Evolutionary conservation across 2,113 vertebrate genomes (phyloP).

Genomic region (Cyrtonyx montezumae): DNA sequence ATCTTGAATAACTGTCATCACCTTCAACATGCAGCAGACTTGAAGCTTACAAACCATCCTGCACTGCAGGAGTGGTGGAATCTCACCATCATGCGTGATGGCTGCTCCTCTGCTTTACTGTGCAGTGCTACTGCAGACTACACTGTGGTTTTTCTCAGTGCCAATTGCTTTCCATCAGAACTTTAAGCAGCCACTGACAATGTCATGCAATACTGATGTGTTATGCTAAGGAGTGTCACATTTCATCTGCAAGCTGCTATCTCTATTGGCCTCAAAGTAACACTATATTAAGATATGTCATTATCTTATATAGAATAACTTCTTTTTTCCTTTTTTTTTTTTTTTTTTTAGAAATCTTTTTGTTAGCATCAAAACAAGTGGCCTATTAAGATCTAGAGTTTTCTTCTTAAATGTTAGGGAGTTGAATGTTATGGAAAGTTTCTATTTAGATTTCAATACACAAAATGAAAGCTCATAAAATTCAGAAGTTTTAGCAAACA

Average conservation of each 20-base stretch:
- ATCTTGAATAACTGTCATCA: not conserved
- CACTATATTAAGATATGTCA: not conserved
- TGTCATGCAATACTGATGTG: not conserved
- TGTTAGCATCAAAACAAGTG: not conserved
- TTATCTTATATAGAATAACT: not conserved
- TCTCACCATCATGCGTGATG: not conserved
- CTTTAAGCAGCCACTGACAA: slow-evolving; percentile 33
- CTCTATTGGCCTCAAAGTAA: not conserved
- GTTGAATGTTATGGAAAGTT: not conserved
- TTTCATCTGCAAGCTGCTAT: slow-evolving; percentile 7
- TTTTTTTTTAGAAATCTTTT: not conserved
- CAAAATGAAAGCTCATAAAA: slow-evolving; percentile 52
- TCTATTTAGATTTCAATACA: not conserved
- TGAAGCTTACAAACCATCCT: not conserved
- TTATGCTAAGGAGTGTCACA: not conserved
- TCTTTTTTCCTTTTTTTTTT: not conserved
- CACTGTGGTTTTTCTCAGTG: not conserved
- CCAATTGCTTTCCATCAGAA: slow-evolving; percentile 10
- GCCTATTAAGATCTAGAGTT: not conserved
- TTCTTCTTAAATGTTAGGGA: too few relatives aligned
- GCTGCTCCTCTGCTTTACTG: not conserved
- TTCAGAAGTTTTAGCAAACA: slow-evolving; percentile 54
- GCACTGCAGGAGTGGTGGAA: not conserved
- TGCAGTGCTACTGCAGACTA: not conserved
- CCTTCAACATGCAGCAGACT: not conserved